Conservation (phyloP, 2,113 vertebrate genomes). For the Sturnira hondurensis region DNA sequence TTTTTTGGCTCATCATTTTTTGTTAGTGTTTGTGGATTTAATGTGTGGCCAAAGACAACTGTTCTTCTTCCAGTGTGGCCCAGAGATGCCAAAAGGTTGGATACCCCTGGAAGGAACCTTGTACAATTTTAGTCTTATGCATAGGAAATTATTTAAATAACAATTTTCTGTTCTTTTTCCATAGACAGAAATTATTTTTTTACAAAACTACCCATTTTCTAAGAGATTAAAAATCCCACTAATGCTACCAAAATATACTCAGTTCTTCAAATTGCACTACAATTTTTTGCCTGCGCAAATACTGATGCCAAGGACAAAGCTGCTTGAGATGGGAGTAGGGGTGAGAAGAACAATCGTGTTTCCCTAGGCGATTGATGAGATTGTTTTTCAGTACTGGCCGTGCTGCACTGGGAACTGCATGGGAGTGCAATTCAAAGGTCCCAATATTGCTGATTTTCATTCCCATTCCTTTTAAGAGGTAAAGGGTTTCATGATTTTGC, state of each 20-base stretch:
- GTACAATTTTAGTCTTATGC: background rate
- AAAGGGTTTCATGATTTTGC: background rate
- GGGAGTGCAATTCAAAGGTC: background rate
- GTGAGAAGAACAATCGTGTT: background rate
- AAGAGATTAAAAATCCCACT: constrained; percentile 35
- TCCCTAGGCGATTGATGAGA: background rate
- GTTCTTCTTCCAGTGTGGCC: too few species aligned
- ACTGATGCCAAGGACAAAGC: background rate
- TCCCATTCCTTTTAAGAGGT: background rate
- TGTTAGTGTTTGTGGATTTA: too few species aligned
- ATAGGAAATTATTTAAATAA: constrained; percentile 25
- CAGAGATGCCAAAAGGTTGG: too few species aligned
- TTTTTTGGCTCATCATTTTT: too few species aligned
- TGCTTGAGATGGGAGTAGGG: background rate
- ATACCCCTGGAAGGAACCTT: background rate
- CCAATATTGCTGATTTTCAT: background rate
- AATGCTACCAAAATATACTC: constrained; percentile 18
- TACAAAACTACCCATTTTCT: constrained; percentile 12
- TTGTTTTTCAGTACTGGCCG: background rate
- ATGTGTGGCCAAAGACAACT: too few species aligned
- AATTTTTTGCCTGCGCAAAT: constrained; percentile 31
- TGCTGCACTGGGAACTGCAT: background rate
- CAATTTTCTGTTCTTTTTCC: constrained; percentile 10
- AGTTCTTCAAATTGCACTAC: background rate
- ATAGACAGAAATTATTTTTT: background rate